Evolutionary conservation across 1,140 invertebrate genomes (phyloP).

Genomic region (Bombus breviceps): DNA sequence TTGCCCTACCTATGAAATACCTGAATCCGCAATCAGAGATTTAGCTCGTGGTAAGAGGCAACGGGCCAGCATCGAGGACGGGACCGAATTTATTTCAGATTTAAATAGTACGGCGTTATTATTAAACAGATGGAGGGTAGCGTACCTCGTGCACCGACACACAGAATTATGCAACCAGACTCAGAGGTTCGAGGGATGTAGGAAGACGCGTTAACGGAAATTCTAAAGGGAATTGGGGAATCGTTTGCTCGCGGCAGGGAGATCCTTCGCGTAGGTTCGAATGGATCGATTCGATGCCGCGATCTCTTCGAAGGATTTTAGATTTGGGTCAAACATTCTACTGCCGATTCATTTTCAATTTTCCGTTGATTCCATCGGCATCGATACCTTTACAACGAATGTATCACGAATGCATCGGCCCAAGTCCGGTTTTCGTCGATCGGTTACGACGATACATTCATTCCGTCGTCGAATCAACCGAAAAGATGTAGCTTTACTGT

Average conservation of each 20-base stretch:
- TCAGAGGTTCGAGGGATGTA: neutral
- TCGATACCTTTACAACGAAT: neutral
- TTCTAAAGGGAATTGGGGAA: neutral
- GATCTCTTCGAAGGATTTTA: slow-evolving; percentile 52
- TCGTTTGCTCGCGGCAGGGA: neutral
- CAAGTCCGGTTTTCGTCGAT: neutral
- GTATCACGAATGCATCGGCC: neutral
- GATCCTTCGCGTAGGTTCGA: slow-evolving; percentile 18
- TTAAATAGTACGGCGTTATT: slow-evolving; percentile 47
- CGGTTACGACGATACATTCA: neutral
- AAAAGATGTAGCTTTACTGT: no score
- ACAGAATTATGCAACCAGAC: neutral
- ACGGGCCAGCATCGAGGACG: neutral
- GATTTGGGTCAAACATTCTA: slow-evolving; percentile 59
- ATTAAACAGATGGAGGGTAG: slow-evolving; percentile 19
- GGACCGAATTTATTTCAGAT: slow-evolving; percentile 35
- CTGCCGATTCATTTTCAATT: neutral
- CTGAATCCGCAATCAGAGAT: slow-evolving; percentile 39
- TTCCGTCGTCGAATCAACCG: neutral
- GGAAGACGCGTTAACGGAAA: neutral
- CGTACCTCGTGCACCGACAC: no score
- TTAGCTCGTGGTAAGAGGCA: slow-evolving; percentile 15
- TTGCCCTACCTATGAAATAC: no score
- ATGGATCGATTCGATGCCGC: neutral
- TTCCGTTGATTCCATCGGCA: neutral